Conservation (phyloP, 2,888 invertebrate species). For the Furcula furcula region DNA sequence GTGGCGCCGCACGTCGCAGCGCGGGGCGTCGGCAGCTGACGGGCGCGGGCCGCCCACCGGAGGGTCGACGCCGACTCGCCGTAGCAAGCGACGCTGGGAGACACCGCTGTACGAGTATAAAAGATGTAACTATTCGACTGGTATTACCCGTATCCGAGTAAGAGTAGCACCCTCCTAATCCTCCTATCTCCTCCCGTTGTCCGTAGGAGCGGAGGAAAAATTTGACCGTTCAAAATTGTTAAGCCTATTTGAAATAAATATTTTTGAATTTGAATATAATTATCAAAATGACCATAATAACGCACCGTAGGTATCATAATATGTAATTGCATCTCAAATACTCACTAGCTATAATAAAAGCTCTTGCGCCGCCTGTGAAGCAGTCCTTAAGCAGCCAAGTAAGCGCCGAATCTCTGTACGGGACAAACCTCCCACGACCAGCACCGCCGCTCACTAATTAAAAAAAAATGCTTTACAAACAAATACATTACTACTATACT, state of each 20-base stretch:
- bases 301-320: too few species aligned
- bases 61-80: slow-evolving; percentile 91
- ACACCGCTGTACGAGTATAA: slow-evolving; percentile 89
- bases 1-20: slow-evolving; percentile 17
- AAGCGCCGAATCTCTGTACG: slow-evolving; percentile 90
- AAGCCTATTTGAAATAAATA: too few species aligned
- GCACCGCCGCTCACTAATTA: slow-evolving; percentile 54
- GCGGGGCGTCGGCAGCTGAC: slow-evolving; percentile 79
- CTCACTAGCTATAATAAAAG: slow-evolving; percentile 91
- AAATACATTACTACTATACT: too few species aligned
- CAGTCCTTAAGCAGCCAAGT: slow-evolving; percentile 92
- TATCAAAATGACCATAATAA: too few species aligned
- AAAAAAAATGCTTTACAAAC: too few species aligned
- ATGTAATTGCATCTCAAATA: slow-evolving; percentile 25
- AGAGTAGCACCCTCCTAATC: too few species aligned
- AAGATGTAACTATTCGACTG: too few species aligned
- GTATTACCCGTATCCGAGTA: too few species aligned
- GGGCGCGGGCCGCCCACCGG: slow-evolving; percentile 89
- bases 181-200: too few species aligned
- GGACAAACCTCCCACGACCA: slow-evolving; percentile 83
- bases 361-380: slow-evolving; percentile 89
- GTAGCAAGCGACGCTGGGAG: slow-evolving; percentile 88
- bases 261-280: too few species aligned
- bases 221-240: too few species aligned
- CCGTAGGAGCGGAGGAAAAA: too few species aligned